Evolutionary conservation across 2,113 vertebrate species (phyloP).

Genomic region (Cervus canadensis): DNA sequence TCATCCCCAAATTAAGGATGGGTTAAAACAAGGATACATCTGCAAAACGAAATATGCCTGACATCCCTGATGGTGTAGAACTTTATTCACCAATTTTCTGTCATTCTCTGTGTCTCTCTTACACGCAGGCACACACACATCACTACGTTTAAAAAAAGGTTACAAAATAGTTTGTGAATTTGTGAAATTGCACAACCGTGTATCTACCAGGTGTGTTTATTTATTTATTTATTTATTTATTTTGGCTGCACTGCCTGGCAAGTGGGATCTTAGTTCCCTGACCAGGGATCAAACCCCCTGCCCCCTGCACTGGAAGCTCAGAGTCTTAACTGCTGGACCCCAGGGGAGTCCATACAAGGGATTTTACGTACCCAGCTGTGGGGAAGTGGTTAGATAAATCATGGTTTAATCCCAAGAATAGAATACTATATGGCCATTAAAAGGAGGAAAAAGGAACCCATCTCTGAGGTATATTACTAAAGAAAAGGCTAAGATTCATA

Average conservation of each 20-base stretch:
- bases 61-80: neutral
- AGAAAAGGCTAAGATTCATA: neutral
- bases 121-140: neutral
- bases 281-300: neutral
- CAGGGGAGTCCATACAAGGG: neutral
- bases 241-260: neutral
- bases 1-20: neutral
- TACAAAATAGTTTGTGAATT: neutral
- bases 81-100: neutral
- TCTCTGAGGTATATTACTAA: neutral
- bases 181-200: neutral
- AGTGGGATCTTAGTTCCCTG: neutral
- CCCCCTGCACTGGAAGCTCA: neutral
- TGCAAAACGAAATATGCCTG: neutral
- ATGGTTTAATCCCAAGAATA: accelerated
- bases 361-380: neutral
- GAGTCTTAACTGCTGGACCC: neutral
- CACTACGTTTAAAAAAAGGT: neutral
- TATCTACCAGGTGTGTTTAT: neutral
- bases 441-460: neutral
- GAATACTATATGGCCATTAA: neutral
- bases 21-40: neutral
- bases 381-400: neutral
- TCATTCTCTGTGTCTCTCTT: neutral
- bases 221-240: neutral